These are phyloP conservation scores for Tachina grossa DNA, from an alignment of 2,888 invertebrate species.

Conservation along the genomic window DNA sequence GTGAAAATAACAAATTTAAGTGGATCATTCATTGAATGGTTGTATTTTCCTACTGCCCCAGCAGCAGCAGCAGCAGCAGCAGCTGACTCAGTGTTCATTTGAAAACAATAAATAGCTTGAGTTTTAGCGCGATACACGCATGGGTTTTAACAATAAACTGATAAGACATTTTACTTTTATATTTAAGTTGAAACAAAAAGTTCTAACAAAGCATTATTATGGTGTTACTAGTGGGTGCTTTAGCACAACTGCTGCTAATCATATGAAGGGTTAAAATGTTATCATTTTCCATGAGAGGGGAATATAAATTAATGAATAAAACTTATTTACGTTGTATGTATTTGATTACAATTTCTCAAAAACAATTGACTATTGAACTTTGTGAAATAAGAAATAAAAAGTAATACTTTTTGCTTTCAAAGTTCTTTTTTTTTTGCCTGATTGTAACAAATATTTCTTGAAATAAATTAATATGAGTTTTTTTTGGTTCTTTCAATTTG, in stretches of 20 bases:
- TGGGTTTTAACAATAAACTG: constrained; percentile 23
- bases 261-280: constrained; percentile 45
- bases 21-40: constrained; percentile 38
- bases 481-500: constrained; percentile 3
- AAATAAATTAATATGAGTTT: constrained; percentile 60
- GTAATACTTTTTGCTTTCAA: constrained; percentile 5
- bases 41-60: no score
- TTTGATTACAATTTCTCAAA: constrained; percentile 26
- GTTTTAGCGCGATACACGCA: not conserved
- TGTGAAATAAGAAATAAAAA: constrained; percentile 8
- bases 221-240: constrained; percentile 58
- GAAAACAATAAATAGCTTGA: constrained; percentile 2
- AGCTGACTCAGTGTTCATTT: not conserved
- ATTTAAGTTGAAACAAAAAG: not conserved
- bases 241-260: constrained; percentile 31
- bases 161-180: constrained; percentile 32
- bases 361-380: constrained; percentile 61
- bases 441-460: constrained; percentile 53
- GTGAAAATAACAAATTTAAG: constrained; percentile 23
- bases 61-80: no score
- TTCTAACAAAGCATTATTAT: constrained; percentile 8
- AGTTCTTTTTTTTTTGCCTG: not conserved
- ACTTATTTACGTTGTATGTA: constrained; percentile 12
- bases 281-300: constrained; percentile 4
- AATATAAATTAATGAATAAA: constrained; percentile 40